Evolutionary conservation across 2,888 invertebrate species (phyloP).

Genomic region (Mayetiola destructor): DNA sequence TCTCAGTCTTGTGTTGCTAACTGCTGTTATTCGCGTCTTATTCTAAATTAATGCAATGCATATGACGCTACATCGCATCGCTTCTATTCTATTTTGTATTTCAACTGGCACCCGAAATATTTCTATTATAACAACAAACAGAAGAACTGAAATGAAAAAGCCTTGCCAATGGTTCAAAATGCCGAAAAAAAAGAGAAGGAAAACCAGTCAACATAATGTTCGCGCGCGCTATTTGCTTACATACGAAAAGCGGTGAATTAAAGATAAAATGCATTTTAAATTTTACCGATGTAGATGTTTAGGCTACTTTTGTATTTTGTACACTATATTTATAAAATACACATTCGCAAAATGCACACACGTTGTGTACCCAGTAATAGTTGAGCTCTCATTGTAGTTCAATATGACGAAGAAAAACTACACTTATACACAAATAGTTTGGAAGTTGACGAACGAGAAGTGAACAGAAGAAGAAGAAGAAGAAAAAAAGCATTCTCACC

Average conservation of each 20-base stretch:
- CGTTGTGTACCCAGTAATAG: neutral
- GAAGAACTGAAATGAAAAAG: slow-evolving; percentile 2
- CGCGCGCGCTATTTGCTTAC: neutral
- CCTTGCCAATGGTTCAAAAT: neutral
- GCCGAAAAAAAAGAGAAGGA: too few species aligned
- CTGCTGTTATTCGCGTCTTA: slow-evolving; percentile 3
- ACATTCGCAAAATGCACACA: too few species aligned
- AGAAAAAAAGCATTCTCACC: slow-evolving; percentile 12
- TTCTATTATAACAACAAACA: too few species aligned
- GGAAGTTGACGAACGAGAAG: too few species aligned
- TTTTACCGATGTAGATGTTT: neutral
- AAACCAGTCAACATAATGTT: too few species aligned
- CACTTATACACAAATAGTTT: neutral
- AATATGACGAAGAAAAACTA: neutral
- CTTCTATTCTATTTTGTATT: too few species aligned
- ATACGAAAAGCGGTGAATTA: slow-evolving; percentile 8
- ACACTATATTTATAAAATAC: too few species aligned
- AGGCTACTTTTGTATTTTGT: slow-evolving; percentile 1
- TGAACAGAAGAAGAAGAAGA: too few species aligned
- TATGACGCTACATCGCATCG: too few species aligned
- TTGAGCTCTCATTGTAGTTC: neutral
- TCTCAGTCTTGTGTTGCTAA: neutral
- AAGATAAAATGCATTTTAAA: slow-evolving; percentile 8
- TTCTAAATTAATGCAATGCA: neutral
- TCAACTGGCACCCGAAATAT: too few species aligned